Base-by-base conservation (phyloP, 2,888 invertebrate species). In the Agrotis exclamationis region DNA sequence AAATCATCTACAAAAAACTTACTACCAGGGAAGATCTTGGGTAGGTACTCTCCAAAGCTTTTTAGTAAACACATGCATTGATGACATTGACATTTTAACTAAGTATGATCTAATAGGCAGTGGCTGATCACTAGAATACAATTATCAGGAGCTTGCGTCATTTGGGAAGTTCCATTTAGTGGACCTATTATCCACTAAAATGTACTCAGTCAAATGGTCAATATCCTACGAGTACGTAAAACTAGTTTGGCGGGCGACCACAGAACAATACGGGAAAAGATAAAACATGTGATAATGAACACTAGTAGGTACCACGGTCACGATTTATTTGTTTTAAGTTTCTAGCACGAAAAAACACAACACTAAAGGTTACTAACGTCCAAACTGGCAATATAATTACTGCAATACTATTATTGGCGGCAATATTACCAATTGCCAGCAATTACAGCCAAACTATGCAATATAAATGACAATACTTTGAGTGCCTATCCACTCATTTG, bases 51-150 rank as follows among this genome's bases (percentile, higher is more conserved):
- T 1, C 14, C 14, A 33, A 6, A 16, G 24, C 14, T 58, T 58
- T n/a, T 18, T 18, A 39, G 22, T 54, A n/a, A n/a, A 22, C 2
- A 28, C n/a, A 28, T 2, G 18, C 13, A 20, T 45, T 16, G 16
- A 62, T 48, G 47, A 1, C 39, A 54, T 54, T n/a, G 20, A 20
- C 16, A 22, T 68, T 68, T 50, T 69, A 39, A 39, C 39, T 45
- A 76, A 28, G 70, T 16, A 76, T 73, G 72, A 72, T 76, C 56
- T 73, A 76, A 69, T 56, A 73, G 50, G 57, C 76, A 57, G 45
- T 57, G 33, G 47, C 14, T 51, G 50, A 57, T 50, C 77, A 47
- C 13, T 24, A 28, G 39, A 57, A 70, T 76, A 47, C 16, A 45
- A 57, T 57, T 51, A 39, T 6, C 5, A 47, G 28, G 57, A 51